These are phyloP conservation scores for Ovis aries DNA, from an alignment of 2,113 vertebrate species.

Conservation along the genomic window ARS-UI_Ramb_v3.0 NC_056079.1:7633501-7634000, in stretches of 20 bases:
- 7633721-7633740: not conserved
- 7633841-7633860: too few species aligned
- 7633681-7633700: not conserved
- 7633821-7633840: too few species aligned
- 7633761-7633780: not conserved
- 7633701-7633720: not conserved
- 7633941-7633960: not conserved
- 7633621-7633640: not conserved
- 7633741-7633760: not conserved
- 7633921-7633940: not conserved
- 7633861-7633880: too few species aligned
- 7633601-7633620: not conserved
- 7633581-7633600: not conserved
- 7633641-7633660: not conserved
- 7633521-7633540: not conserved
- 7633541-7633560: not conserved
- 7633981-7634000: not conserved
- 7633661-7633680: not conserved
- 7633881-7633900: too few species aligned
- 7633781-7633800: too few species aligned
- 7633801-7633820: too few species aligned
- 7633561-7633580: not conserved
- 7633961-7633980: not conserved
- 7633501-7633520: not conserved
- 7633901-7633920: too few species aligned